These are phyloP conservation scores for Hipposideros larvatus DNA, from an alignment of 2,797 vertebrate genomes.

Conservation along the genomic window DNA sequence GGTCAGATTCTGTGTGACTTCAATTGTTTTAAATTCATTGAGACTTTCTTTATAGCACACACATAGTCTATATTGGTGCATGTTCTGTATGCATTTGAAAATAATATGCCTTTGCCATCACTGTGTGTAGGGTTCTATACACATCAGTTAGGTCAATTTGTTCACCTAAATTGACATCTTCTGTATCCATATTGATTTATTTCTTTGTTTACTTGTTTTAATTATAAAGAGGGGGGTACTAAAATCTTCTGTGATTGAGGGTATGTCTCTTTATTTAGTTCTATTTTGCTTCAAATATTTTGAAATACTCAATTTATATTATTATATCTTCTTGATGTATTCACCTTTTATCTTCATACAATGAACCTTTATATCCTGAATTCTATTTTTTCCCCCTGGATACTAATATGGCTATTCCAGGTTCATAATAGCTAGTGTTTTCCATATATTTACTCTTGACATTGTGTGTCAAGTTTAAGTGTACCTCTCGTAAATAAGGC, in stretches of 20 bases:
- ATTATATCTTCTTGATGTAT: neutral
- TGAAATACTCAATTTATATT: neutral
- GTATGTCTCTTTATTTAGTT: neutral
- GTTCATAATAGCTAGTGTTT: neutral
- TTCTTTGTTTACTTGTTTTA: neutral
- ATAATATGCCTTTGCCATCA: neutral
- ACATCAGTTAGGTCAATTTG: neutral
- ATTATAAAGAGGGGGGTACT: neutral
- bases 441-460: neutral
- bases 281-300: neutral
- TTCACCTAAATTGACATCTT: neutral
- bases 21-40: neutral
- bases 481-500: neutral
- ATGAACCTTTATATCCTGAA: neutral
- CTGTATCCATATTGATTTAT: neutral
- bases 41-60: neutral
- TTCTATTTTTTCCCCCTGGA: neutral
- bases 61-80: too few relatives aligned
- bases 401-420: neutral
- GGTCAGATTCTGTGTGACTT: neutral
- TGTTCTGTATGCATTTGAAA: neutral
- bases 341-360: neutral
- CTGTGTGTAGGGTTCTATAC: neutral
- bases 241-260: neutral
- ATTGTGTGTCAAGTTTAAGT: neutral